These are phyloP conservation scores for Petaurus breviceps DNA, from an alignment of 2,113 vertebrate species.

Conservation along the genomic window DNA sequence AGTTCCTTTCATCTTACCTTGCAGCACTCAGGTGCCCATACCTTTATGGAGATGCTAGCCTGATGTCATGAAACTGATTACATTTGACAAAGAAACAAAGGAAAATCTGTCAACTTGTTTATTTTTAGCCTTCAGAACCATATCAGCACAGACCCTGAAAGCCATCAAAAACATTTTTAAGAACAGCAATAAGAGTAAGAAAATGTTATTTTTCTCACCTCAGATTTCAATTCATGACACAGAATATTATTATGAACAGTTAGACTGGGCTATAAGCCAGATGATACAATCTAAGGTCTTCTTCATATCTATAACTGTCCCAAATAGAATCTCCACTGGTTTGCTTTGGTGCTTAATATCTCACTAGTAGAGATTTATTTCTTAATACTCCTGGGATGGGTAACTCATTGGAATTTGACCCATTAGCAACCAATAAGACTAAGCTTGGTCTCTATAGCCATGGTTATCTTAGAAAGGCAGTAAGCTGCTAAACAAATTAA, in stretches of 20 bases:
- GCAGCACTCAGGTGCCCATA: background rate
- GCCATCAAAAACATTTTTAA: background rate
- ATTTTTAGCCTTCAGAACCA: background rate
- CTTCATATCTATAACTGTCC: background rate
- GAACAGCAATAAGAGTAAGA: background rate
- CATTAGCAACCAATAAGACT: background rate
- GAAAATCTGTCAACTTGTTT: background rate
- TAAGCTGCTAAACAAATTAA: background rate
- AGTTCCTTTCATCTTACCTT: background rate
- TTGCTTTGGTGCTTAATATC: background rate
- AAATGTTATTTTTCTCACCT: background rate
- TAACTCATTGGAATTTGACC: background rate
- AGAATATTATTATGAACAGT: background rate
- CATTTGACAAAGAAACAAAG: background rate
- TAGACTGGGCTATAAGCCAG: background rate
- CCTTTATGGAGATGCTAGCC: conserved; percentile 27
- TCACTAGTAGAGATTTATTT: background rate
- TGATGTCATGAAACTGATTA: background rate
- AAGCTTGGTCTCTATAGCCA: background rate
- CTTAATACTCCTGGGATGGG: background rate
- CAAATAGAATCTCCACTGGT: background rate
- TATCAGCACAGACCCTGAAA: background rate
- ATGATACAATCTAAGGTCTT: background rate
- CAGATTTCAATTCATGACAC: background rate
- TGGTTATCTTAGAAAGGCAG: background rate